phyloP scores from a whole-genome alignment of 30 jellyfish, hydroid and myxozoan genomes.

The Turritopsis rubra region DNA sequence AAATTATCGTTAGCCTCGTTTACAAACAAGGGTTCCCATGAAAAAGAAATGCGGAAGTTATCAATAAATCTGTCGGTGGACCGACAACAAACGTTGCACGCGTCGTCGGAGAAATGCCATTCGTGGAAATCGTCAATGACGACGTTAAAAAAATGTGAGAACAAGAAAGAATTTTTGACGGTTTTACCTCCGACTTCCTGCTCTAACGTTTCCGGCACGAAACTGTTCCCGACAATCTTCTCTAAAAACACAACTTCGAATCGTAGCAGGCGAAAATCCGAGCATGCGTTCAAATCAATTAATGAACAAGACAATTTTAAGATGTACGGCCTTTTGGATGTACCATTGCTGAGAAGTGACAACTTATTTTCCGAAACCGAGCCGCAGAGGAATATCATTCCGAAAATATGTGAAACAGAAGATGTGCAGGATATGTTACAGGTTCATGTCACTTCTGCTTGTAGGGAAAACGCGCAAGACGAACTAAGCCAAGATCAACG shows the following conservation, averaged over 20 bases:
- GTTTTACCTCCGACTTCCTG: background rate
- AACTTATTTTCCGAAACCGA: background rate
- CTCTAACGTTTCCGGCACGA: background rate
- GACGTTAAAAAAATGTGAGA: background rate
- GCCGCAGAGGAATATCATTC: background rate
- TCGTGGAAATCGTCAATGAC: background rate
- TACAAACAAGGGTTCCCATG: background rate
- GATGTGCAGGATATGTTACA: background rate
- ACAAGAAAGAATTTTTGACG: background rate
- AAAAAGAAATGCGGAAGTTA: background rate
- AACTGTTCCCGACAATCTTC: background rate
- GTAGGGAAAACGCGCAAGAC: too few species aligned
- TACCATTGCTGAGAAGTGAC: background rate
- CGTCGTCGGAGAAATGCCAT: background rate
- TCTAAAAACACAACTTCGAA: too few species aligned
- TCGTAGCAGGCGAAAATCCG: background rate
- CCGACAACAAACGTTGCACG: background rate
- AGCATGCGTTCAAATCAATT: background rate
- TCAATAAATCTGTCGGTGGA: background rate
- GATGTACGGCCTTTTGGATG: background rate
- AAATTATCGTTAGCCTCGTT: background rate
- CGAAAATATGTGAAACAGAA: background rate
- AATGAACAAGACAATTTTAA: background rate
- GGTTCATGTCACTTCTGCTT: background rate
- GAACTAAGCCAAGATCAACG: background rate